Conservation (phyloP, 2,888 invertebrate genomes). For the Phania funesta region DNA sequence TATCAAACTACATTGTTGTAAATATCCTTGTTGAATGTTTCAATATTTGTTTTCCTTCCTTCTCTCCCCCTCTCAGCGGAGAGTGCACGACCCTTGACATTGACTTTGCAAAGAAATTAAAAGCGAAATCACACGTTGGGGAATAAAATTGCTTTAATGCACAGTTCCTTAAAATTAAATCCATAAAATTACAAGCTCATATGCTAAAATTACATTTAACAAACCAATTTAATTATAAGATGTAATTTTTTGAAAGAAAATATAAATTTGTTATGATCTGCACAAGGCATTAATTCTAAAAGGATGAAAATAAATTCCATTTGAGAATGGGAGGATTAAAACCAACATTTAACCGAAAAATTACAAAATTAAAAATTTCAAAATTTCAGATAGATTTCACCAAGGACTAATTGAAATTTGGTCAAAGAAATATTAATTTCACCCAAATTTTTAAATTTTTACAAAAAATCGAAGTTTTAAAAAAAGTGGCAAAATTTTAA, state of each 20-base stretch:
- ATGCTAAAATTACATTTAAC: slow-evolving; percentile 15
- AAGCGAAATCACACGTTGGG: slow-evolving; percentile 63
- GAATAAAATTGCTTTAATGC: slow-evolving; percentile 53
- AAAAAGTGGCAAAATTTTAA: too few species aligned
- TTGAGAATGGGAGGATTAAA: too few species aligned
- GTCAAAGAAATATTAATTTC: too few species aligned
- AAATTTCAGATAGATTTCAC: too few species aligned
- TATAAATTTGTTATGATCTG: too few species aligned
- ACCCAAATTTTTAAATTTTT: too few species aligned
- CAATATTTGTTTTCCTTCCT: slow-evolving; percentile 31
- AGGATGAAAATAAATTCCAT: too few species aligned
- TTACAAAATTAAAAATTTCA: too few species aligned
- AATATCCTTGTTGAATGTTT: slow-evolving; percentile 47
- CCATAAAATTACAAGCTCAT: slow-evolving; percentile 45
- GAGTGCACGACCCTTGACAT: slow-evolving; percentile 64
- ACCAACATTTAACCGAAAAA: too few species aligned
- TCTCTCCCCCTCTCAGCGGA: neutral
- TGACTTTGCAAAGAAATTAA: slow-evolving; percentile 57
- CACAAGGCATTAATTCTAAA: slow-evolving; percentile 21
- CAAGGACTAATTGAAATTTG: too few species aligned
- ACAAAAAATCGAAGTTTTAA: too few species aligned
- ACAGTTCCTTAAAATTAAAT: slow-evolving; percentile 50
- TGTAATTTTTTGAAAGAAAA: slow-evolving; percentile 25
- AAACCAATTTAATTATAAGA: slow-evolving; percentile 58
- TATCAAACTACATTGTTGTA: slow-evolving; percentile 44